Evolutionary conservation across 2,888 invertebrate species (phyloP), one percentile per base, ranked within the genome.

Genomic region (Spodoptera littoralis): DNA sequence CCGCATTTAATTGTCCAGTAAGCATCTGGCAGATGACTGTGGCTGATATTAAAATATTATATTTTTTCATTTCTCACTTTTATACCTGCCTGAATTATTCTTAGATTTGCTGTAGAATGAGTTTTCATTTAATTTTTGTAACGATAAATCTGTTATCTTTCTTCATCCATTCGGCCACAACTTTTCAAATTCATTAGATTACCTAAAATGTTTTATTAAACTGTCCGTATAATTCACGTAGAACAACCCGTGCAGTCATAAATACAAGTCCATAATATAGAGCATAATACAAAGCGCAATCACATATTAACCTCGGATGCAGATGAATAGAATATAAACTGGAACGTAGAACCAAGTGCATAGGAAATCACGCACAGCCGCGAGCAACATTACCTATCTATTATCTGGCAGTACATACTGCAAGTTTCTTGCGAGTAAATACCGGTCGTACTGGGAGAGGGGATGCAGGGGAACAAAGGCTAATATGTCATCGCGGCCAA

Each of bases 401-500:
- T 80, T 78, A 78, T 77, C 75, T 81, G 80, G 65, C 63, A 65
- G 66, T 73, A 70, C 62, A 70, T 75, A 65, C 65, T 84, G 79
- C 76, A 81, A 82, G 79, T 84, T 88, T 86, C 87, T 90, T 88
- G 86, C 84, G 84, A 87, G 86, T 88, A 85, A 88, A 90, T 88
- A 85, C 84, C 84, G 84, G 83, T 80, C 79, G 83, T 74, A 78
- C 81, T 77, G 77, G 80, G 77, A 79, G 75, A 60, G 78, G 82
- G 76, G 77, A 80, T 67, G 76, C 75, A 77, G 70, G 67, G 84
- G 91, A 92, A 93, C 93, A 93, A 93, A 93, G 92, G 92, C 91
- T 92, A 93, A 94, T 94, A 93, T 93, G 94, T 94, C 94, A 94
- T 93, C 90, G 90, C 81, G 88, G 88, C 87, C 88, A 89, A 92